phyloP scores from a whole-genome alignment of 2,113 vertebrate species.

The Canis aureus region DNA sequence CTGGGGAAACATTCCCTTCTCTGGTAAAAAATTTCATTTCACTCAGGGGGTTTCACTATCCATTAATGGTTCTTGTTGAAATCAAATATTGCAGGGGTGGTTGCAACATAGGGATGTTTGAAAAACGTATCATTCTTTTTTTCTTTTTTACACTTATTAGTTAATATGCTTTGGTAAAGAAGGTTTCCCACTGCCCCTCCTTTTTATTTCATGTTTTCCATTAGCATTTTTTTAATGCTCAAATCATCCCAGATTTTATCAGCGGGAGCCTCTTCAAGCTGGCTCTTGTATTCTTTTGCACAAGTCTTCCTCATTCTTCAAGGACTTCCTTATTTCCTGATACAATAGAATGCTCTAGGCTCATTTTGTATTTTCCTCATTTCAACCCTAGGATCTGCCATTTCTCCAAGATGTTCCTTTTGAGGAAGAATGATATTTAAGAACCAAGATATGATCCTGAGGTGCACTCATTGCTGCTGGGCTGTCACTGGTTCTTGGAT shows the following conservation, averaged over 20 bases:
- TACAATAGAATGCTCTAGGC: neutral
- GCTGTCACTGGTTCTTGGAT: neutral
- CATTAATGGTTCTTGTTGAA: neutral
- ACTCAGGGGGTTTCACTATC: neutral
- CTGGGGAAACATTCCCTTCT: neutral
- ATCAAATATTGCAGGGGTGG: neutral
- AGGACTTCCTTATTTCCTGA: neutral
- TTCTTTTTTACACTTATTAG: neutral
- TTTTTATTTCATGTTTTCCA: neutral
- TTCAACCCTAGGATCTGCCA: too few relatives aligned
- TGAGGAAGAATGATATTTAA: neutral
- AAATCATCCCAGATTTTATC: neutral
- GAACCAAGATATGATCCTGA: too few relatives aligned
- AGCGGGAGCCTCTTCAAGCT: neutral
- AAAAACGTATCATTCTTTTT: neutral
- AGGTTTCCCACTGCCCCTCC: neutral
- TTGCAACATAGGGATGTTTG: neutral
- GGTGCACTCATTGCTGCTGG: fast-evolving
- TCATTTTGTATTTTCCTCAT: neutral
- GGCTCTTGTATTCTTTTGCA: neutral
- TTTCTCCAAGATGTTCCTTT: neutral
- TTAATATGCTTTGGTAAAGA: neutral
- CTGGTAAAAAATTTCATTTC: too few relatives aligned
- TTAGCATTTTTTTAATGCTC: neutral
- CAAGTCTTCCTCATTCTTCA: neutral